Conservation (phyloP, 2,888 invertebrate species). For the Cheilosia variabilis region DNA sequence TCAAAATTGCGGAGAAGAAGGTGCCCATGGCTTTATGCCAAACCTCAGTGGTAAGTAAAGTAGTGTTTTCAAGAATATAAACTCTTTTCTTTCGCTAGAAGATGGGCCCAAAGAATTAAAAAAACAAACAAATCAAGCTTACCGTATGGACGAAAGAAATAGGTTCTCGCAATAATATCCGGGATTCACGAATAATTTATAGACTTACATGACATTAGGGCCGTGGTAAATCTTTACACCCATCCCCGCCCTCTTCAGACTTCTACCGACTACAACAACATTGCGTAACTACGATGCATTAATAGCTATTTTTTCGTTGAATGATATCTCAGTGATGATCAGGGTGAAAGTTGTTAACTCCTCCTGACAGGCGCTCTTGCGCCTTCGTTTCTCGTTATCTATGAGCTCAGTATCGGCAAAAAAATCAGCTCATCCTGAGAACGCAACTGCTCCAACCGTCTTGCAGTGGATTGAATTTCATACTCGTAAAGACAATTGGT, state of each 20-base stretch:
- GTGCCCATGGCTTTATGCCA: conserved; percentile 88
- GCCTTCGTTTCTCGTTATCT: neutral
- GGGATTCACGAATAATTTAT: neutral
- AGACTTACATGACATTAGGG: neutral
- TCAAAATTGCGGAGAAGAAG: conserved; percentile 83
- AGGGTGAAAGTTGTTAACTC: conserved; percentile 46
- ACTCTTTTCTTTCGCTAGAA: neutral
- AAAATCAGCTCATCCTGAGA: neutral
- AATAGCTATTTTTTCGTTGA: conserved; percentile 33
- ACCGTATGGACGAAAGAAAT: too few species aligned
- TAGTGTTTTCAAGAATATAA: conserved; percentile 2
- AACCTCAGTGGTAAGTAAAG: conserved; percentile 86
- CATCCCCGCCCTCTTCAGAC: neutral
- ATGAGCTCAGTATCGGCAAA: neutral
- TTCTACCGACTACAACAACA: conserved; percentile 4
- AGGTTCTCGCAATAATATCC: too few species aligned
- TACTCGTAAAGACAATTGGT: neutral
- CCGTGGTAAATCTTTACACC: neutral
- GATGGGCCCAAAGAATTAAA: neutral
- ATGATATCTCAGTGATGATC: conserved; percentile 19
- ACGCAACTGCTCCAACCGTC: too few species aligned
- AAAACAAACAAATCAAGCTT: too few species aligned
- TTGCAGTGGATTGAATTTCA: neutral
- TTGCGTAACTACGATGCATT: conserved; percentile 59
- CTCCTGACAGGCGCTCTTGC: neutral